Conservation (phyloP, 2,113 vertebrate species). For the Caracal caracal region DNA sequence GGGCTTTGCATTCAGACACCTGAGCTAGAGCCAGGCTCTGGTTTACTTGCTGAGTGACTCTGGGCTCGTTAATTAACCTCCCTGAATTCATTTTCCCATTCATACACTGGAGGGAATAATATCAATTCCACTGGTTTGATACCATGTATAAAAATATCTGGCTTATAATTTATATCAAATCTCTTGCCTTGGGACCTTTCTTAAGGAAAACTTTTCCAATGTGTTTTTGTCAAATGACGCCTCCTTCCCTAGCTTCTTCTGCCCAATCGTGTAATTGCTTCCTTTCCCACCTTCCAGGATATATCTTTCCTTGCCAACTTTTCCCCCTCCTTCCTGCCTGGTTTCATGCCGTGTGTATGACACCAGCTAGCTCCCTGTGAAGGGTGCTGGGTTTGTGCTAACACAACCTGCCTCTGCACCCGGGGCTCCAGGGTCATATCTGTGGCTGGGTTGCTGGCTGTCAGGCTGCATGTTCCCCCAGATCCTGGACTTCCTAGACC, state of each 20-base stretch:
- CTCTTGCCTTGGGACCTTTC: neutral
- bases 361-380: neutral
- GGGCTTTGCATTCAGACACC: neutral
- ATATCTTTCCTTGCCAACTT: neutral
- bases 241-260: neutral
- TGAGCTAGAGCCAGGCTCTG: neutral
- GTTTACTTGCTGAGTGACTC: neutral
- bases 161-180: neutral
- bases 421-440: neutral
- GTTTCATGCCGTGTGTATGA: accelerated
- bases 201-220: neutral
- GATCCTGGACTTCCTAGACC: neutral
- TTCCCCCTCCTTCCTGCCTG: neutral
- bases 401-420: neutral
- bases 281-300: neutral
- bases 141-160: neutral
- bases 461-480: neutral
- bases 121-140: neutral
- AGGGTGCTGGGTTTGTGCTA: neutral
- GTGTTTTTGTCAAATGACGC: neutral
- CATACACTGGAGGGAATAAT: neutral
- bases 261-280: accelerated
- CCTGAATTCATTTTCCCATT: neutral
- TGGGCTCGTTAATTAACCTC: neutral
- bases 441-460: neutral